Percentiles rank a stretch among this genome's conserved stretches.
phyloP scores from a whole-genome alignment of 2,888 invertebrate genomes.

The Rutpela maculata region DNA sequence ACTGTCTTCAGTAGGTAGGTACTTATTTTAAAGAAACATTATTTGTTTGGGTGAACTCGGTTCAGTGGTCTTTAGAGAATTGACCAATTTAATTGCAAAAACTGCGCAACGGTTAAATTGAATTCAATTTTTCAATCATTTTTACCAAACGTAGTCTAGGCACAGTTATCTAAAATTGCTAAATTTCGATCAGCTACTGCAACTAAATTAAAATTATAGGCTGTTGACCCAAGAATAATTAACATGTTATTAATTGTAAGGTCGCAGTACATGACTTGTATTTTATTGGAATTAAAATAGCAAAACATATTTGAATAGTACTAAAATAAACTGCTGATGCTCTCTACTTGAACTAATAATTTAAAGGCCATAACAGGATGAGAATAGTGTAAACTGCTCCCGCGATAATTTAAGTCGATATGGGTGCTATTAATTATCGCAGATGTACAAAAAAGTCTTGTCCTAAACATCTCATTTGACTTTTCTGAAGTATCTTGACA shows the following conservation, averaged over 20 bases:
- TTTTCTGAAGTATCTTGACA: no score
- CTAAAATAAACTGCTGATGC: not conserved
- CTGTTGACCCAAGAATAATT: not conserved
- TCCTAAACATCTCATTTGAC: no score
- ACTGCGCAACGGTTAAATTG: not conserved
- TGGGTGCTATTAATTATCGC: no score
- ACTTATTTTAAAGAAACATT: not conserved
- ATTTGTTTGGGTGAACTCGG: not conserved
- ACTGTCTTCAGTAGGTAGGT: no score
- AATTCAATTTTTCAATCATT: not conserved
- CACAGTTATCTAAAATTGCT: not conserved
- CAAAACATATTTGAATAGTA: not conserved
- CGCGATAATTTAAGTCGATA: no score
- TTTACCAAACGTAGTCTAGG: not conserved
- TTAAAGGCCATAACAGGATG: no score
- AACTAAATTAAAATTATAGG: not conserved
- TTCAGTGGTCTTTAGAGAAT: not conserved
- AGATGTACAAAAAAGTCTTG: no score
- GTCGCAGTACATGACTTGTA: constrained; percentile 3
- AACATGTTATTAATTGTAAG: not conserved
- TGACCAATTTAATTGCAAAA: not conserved
- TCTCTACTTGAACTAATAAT: no score
- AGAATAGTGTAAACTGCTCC: no score
- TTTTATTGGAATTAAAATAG: constrained; percentile 3
- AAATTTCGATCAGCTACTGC: not conserved